A percentile compares a stretch with the other conserved stretches of the same genome.
Evolutionary conservation across 2,797 vertebrate species (phyloP).

Genomic region (Petrocephalus schoutedeni): DNA sequence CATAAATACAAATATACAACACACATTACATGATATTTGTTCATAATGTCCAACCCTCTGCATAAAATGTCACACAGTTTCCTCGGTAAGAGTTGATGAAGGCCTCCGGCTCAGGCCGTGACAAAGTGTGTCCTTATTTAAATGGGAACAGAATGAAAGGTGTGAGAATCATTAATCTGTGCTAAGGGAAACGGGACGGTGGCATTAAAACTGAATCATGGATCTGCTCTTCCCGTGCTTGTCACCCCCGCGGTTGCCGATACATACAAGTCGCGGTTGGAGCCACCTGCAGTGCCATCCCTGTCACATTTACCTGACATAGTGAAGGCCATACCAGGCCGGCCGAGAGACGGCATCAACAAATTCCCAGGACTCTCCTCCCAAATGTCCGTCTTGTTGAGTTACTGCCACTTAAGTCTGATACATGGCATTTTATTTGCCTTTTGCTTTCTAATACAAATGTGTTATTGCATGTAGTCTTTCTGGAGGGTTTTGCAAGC

Average conservation of each 20-base stretch:
- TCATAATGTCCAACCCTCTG: neutral
- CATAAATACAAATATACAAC: neutral
- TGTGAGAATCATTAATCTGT: neutral
- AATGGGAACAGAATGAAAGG: neutral
- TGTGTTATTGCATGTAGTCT: slow-evolving; percentile 31
- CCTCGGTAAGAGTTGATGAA: neutral
- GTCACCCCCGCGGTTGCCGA: neutral
- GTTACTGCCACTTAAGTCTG: slow-evolving; percentile 34
- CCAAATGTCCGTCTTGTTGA: slow-evolving; percentile 38
- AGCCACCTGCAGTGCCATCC: neutral
- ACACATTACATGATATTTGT: neutral
- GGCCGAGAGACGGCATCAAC: neutral
- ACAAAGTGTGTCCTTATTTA: neutral
- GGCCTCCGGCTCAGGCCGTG: neutral
- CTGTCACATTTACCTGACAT: slow-evolving; percentile 17
- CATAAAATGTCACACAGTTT: neutral
- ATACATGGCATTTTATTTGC: slow-evolving; percentile 38
- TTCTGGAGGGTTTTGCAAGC: slow-evolving; percentile 30
- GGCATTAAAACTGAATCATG: neutral
- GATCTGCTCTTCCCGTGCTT: neutral
- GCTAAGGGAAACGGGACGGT: neutral
- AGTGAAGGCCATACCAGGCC: neutral
- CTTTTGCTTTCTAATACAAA: slow-evolving; percentile 28
- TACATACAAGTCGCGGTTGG: neutral
- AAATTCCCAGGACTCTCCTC: slow-evolving; percentile 33